Evolutionary conservation across 1,140 invertebrate genomes (phyloP).

Genomic region (Brachionus asplanchnoidis): DNA sequence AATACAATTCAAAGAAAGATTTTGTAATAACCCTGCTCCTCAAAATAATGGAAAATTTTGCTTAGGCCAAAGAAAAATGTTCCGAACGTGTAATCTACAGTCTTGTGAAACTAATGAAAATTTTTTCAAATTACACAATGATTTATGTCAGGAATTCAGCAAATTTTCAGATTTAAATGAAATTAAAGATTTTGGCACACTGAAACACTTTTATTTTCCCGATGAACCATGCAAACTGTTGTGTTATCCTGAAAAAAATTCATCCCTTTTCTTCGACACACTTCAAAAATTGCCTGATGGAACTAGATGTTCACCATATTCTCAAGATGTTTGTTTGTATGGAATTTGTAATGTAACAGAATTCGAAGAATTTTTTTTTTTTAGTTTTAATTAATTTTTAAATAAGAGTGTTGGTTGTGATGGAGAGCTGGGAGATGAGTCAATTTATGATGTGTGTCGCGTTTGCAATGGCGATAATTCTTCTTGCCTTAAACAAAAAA

Average conservation of each 20-base stretch:
- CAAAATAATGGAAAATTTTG: slow-evolving; percentile 68
- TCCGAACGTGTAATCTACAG: slow-evolving; percentile 62
- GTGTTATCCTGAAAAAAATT: not conserved
- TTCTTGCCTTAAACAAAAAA: slow-evolving; percentile 62
- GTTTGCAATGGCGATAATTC: slow-evolving; percentile 80
- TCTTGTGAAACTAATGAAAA: not conserved
- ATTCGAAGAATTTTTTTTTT: not conserved
- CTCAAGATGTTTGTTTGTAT: slow-evolving; percentile 76
- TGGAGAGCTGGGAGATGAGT: slow-evolving; percentile 70
- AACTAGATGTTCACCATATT: slow-evolving; percentile 72
- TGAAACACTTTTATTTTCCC: not conserved
- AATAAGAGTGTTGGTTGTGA: slow-evolving; percentile 73
- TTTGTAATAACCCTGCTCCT: slow-evolving; percentile 52
- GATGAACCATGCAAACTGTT: not conserved
- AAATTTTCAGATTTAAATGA: not conserved
- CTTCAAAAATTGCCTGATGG: slow-evolving; percentile 64
- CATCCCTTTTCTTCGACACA: not conserved
- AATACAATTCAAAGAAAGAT: not conserved
- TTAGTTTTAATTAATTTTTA: not conserved
- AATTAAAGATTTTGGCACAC: not conserved
- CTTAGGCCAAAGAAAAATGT: slow-evolving; percentile 69
- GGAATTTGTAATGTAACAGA: slow-evolving; percentile 68
- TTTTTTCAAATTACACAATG: not conserved
- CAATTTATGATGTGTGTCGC: slow-evolving; percentile 73
- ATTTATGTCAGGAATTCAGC: not conserved